Evolutionary conservation across 2,113 vertebrate genomes (phyloP).

Genomic region (Varanus salvator): DNA sequence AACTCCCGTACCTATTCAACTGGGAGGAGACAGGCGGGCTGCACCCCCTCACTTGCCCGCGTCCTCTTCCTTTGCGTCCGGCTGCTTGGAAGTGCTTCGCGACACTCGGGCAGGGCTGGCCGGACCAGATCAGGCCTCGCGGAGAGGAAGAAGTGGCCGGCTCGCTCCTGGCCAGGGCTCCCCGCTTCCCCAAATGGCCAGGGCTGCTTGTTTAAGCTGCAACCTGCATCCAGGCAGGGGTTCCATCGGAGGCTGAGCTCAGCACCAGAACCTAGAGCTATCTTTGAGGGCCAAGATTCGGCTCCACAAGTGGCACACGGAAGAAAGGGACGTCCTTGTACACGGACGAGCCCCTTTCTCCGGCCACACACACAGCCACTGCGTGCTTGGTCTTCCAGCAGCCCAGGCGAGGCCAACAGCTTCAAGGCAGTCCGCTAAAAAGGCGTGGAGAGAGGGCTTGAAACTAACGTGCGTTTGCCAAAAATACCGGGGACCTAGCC

Average conservation of each 20-base stretch:
- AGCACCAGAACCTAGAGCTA: too few relatives aligned
- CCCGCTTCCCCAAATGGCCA: background rate
- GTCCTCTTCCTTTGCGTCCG: background rate
- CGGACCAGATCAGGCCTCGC: background rate
- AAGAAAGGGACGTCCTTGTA: background rate
- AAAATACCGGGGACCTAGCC: background rate
- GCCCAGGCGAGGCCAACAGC: too few relatives aligned
- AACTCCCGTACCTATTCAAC: too few relatives aligned
- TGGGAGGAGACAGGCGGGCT: too few relatives aligned
- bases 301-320: background rate
- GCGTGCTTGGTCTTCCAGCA: background rate
- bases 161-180: background rate
- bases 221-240: background rate
- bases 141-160: background rate
- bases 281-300: background rate
- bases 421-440: too few relatives aligned
- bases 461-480: too few relatives aligned
- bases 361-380: background rate
- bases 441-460: background rate
- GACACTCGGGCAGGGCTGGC: background rate
- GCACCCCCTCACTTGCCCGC: rapidly evolving
- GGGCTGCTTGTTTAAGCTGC: background rate
- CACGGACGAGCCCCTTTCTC: background rate
- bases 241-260: background rate
- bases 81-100: background rate